These are phyloP conservation scores for Naso thynnoides DNA, from an alignment of 2,797 vertebrate genomes.

Conservation along the genomic window DNA sequence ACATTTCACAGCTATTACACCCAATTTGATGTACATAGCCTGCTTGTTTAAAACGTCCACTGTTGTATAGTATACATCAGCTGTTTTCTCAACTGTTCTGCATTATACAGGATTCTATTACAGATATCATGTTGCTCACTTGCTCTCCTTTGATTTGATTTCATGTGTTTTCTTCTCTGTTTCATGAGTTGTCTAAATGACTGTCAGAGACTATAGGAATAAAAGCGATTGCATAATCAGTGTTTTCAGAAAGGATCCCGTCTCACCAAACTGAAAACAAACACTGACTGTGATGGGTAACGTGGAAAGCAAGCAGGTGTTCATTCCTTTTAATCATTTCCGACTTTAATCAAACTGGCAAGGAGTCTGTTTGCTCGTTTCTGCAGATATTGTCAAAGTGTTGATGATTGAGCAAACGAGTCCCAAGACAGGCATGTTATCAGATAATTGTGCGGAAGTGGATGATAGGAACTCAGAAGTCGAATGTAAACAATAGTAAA, in stretches of 20 bases:
- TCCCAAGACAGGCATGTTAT: background rate
- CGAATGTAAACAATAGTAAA: conserved; percentile 29
- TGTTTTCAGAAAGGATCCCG: conserved; percentile 13
- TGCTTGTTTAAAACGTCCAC: conserved; percentile 32
- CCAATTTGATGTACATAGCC: conserved; percentile 54
- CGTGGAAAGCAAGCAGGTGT: conserved; percentile 1
- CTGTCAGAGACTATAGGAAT: background rate
- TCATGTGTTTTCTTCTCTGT: conserved; percentile 2
- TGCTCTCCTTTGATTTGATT: conserved; percentile 13
- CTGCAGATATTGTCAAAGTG: conserved; percentile 4
- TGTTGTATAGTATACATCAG: conserved; percentile 41
- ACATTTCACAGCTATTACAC: conserved; percentile 52
- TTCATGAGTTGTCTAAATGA: conserved; percentile 19
- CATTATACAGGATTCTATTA: conserved; percentile 42
- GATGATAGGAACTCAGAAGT: conserved; percentile 14
- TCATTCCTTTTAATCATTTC: conserved; percentile 23
- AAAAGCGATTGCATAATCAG: conserved; percentile 14
- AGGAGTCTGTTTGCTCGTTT: conserved; percentile 7
- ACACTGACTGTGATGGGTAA: background rate
- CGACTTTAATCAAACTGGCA: background rate
- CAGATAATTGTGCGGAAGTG: background rate
- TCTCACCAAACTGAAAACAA: conserved; percentile 13
- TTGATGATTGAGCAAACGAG: conserved; percentile 29
- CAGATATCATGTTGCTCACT: conserved; percentile 20
- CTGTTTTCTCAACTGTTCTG: conserved; percentile 36